phyloP scores from a whole-genome alignment of 2,888 invertebrate genomes.

The Coleophora flavipennella region DNA sequence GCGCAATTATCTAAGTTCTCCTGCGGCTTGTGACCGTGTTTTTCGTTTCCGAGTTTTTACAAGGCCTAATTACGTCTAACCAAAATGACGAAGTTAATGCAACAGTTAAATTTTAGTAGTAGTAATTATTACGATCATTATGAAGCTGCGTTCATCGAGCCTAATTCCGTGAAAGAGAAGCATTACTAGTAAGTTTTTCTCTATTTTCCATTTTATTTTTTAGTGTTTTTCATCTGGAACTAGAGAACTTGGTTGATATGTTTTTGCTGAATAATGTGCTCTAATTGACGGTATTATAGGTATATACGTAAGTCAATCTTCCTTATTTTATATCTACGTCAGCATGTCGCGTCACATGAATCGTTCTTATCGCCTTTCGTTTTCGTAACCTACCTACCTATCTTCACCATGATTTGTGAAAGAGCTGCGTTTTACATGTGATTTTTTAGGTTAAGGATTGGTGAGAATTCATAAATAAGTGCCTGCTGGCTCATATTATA shows the following conservation, averaged over 20 bases:
- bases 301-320: background rate
- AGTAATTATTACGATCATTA: slow-evolving; percentile 55
- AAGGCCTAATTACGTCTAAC: slow-evolving; percentile 64
- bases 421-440: no score
- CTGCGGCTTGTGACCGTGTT: slow-evolving; percentile 53
- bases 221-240: background rate
- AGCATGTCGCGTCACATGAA: background rate
- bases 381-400: no score
- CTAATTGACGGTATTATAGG: no score
- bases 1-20: slow-evolving; percentile 37
- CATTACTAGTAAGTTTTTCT: slow-evolving; percentile 40
- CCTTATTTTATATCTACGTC: slow-evolving; percentile 1
- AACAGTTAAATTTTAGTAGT: slow-evolving; percentile 71
- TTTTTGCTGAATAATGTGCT: background rate
- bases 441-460: no score
- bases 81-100: slow-evolving; percentile 70
- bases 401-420: no score
- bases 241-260: background rate
- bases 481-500: no score
- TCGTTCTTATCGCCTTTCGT: no score
- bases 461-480: no score
- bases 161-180: slow-evolving; percentile 38
- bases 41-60: slow-evolving; percentile 43
- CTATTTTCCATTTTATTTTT: slow-evolving; percentile 5
- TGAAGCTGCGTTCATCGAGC: slow-evolving; percentile 38